These are phyloP conservation scores for Cryptoblepharus egeriae DNA, from an alignment of 2,797 vertebrate species.

Conservation along the genomic window DNA sequence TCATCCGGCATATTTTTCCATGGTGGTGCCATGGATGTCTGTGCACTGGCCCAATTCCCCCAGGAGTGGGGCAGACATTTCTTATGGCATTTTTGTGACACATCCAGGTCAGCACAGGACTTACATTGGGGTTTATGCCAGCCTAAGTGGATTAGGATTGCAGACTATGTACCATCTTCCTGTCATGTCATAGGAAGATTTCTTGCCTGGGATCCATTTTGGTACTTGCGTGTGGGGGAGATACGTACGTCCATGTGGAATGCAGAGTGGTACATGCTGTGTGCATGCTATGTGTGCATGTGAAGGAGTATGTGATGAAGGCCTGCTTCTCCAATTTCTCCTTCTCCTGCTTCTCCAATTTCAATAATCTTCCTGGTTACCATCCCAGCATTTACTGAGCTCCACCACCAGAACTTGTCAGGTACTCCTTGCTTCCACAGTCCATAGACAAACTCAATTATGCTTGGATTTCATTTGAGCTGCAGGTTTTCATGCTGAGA, in stretches of 20 bases:
- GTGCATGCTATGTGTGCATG: too few species aligned
- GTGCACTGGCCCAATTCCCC: too few species aligned
- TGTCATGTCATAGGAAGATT: not conserved
- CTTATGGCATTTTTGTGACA: too few species aligned
- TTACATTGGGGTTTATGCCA: too few species aligned
- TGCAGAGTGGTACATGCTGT: too few species aligned
- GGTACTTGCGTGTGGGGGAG: not conserved
- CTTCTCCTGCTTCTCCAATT: not conserved
- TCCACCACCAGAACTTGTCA: not conserved
- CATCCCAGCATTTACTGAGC: not conserved
- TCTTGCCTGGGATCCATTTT: not conserved
- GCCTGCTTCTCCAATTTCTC: not conserved
- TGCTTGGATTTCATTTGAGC: slow-evolving; percentile 22
- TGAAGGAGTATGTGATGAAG: too few species aligned
- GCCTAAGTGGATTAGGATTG: too few species aligned
- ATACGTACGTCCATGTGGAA: not conserved
- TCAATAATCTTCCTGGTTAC: not conserved
- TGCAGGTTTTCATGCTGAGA: slow-evolving; percentile 30
- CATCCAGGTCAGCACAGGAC: too few species aligned
- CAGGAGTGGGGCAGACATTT: too few species aligned
- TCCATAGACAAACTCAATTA: slow-evolving; percentile 11
- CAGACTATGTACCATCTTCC: too few species aligned
- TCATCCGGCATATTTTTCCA: too few species aligned
- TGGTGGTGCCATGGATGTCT: too few species aligned
- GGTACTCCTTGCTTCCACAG: not conserved